Conservation (phyloP, 2,888 invertebrate genomes). For the Cerceris rybyensis region DNA sequence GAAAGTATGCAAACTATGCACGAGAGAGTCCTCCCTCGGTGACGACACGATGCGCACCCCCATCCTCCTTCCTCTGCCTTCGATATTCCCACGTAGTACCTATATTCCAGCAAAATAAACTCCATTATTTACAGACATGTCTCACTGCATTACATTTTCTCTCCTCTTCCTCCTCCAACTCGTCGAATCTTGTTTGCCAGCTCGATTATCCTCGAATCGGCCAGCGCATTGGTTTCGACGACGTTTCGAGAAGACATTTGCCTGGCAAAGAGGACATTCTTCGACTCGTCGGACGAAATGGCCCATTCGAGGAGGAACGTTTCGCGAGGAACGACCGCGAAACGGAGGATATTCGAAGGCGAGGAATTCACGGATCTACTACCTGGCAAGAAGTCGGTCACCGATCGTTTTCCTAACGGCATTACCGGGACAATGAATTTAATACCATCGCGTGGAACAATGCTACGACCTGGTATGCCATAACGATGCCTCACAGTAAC, state of each 20-base stretch:
- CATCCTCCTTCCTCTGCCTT: not conserved
- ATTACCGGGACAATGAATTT: constrained; percentile 9
- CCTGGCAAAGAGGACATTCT: not conserved
- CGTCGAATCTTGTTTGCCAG: too few species aligned
- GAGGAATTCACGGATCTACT: not conserved
- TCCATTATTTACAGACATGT: constrained; percentile 13
- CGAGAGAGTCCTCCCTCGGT: constrained; percentile 42
- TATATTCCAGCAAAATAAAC: constrained; percentile 22
- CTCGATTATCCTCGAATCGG: not conserved
- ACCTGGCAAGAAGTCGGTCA: constrained; percentile 18
- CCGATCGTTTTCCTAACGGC: constrained; percentile 14
- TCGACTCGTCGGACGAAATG: constrained; percentile 10
- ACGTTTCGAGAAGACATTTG: not conserved
- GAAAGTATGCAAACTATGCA: constrained; percentile 70
- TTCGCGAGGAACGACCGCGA: not conserved
- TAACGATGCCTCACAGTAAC: constrained; percentile 20
- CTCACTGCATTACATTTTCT: not conserved
- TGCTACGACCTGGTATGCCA: constrained; percentile 8
- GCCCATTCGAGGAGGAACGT: constrained; percentile 20
- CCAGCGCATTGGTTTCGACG: not conserved
- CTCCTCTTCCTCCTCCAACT: not conserved
- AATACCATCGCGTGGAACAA: constrained; percentile 39
- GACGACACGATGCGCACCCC: constrained; percentile 38
- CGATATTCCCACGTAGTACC: not conserved
- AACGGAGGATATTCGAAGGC: constrained; percentile 23